Percentiles rank a stretch among this genome's conserved stretches.
These are phyloP conservation scores for Tetranychus piercei DNA, from an alignment of 2,888 invertebrate species.

Conservation along the genomic window DNA sequence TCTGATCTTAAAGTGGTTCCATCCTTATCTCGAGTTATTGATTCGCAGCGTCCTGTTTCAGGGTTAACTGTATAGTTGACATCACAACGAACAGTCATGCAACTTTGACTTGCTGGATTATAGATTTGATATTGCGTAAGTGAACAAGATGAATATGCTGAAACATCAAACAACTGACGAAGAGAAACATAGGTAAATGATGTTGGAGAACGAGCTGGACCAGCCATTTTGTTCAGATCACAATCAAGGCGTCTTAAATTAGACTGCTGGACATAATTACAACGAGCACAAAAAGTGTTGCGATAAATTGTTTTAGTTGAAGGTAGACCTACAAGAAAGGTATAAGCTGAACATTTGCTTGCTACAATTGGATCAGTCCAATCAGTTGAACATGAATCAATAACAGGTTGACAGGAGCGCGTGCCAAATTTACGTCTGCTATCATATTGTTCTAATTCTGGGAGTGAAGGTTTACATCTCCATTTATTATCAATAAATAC, in stretches of 20 bases:
- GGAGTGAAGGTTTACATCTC: background rate
- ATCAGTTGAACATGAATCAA: constrained; percentile 12
- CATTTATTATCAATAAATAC: background rate
- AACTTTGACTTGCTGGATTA: constrained; percentile 8
- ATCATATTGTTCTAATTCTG: background rate
- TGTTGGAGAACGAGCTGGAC: background rate
- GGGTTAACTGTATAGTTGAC: background rate
- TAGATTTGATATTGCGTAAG: background rate
- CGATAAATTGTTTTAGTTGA: constrained; percentile 9
- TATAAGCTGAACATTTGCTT: constrained; percentile 9
- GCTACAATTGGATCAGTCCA: background rate
- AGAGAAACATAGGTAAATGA: background rate
- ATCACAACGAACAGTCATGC: constrained; percentile 3
- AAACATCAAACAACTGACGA: background rate
- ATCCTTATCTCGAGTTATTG: background rate
- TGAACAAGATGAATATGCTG: background rate
- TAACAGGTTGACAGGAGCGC: background rate
- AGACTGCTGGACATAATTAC: background rate
- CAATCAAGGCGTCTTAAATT: background rate
- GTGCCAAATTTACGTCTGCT: background rate
- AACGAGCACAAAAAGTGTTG: constrained; percentile 14
- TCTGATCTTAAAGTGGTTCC: background rate
- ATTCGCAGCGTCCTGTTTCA: background rate
- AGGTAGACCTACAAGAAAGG: background rate
- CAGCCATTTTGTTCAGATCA: background rate